Evolutionary conservation across 2,797 vertebrate genomes (phyloP), one percentile per base, ranked within the genome.

Genomic region (Cottoperca gobio): DNA sequence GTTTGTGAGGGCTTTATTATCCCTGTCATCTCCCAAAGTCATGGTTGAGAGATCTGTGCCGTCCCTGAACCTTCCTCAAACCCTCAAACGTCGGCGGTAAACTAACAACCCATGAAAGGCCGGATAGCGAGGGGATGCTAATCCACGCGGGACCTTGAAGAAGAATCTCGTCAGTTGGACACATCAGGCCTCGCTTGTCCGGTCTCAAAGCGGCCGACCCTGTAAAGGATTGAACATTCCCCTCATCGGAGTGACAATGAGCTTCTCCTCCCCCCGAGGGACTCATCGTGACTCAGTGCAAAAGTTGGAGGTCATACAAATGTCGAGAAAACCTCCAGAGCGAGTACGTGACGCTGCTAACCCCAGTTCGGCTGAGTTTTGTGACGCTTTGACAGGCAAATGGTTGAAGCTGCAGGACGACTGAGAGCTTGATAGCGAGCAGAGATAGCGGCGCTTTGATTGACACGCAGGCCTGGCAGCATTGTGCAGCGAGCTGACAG

Each of bases 71-170:
- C 74, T 52, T 42, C 54, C 17, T 57, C 21, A 53, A 73, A 31
- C 66, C 57, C 45, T 71, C 35, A 55, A 73, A 73, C 31, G 3
- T 12, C 6, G 4, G 49, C 4, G 6, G 28, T 57, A 4, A 68
- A 78, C 72, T 79, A 81, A 79, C 59, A 81, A 69, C 39, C 78
- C 63, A 60, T 73, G 73, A 88, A 73, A 73, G 57, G 48, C 58
- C 55, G 52, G 62, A 54, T 58, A 76, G 78, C 37, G 6, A 43
- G 2, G 40, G 45, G 55, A 66, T 42, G 55, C 55, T 81, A 68
- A 85, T 76, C 46, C 69, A 21, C 0, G 9, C 52, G 8, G 57
- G 67, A 52, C 61, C 78, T 79, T 70, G 66, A 59, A 65, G 76
- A 49, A 52, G 43, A 59, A 31, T 23, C 26, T 52, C 28, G 19